A percentile compares a stretch with the other conserved stretches of the same genome.
Evolutionary conservation across 2,888 invertebrate species (phyloP).

Genomic region (Athalia circularis): DNA sequence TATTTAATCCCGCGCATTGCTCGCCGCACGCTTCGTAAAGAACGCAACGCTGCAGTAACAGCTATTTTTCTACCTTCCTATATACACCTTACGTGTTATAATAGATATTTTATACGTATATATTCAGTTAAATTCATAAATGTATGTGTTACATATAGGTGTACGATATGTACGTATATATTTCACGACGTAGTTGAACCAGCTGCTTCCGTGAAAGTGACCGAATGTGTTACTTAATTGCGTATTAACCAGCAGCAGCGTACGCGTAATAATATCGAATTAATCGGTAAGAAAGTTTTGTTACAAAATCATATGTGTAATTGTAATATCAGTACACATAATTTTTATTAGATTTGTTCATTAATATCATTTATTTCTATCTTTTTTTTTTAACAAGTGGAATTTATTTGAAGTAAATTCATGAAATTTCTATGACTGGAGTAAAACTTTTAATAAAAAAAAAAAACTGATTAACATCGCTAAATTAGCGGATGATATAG

Average conservation of each 20-base stretch:
- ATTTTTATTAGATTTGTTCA: constrained; percentile 3
- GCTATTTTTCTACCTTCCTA: not conserved
- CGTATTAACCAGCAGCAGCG: not conserved
- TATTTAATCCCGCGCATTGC: constrained; percentile 50
- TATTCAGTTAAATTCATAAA: too few species aligned
- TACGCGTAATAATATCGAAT: not conserved
- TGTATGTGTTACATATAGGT: constrained; percentile 36
- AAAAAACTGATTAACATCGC: too few species aligned
- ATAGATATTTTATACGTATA: not conserved
- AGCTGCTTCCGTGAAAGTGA: constrained; percentile 40
- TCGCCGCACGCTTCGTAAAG: constrained; percentile 7
- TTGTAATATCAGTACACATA: not conserved
- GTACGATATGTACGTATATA: constrained; percentile 34
- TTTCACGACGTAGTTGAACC: constrained; percentile 4
- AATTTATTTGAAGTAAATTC: too few species aligned
- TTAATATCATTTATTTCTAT: too few species aligned
- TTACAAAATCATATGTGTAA: constrained; percentile 18
- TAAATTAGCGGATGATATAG: too few species aligned
- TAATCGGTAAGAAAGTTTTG: constrained; percentile 37
- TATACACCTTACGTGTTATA: not conserved
- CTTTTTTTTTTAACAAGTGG: too few species aligned
- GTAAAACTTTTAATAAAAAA: too few species aligned
- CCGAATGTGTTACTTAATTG: constrained; percentile 32
- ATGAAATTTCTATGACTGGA: too few species aligned
- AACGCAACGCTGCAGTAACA: not conserved